Base-by-base conservation (phyloP, 2,797 vertebrate genomes). In the Pteropus rufus region DNA sequence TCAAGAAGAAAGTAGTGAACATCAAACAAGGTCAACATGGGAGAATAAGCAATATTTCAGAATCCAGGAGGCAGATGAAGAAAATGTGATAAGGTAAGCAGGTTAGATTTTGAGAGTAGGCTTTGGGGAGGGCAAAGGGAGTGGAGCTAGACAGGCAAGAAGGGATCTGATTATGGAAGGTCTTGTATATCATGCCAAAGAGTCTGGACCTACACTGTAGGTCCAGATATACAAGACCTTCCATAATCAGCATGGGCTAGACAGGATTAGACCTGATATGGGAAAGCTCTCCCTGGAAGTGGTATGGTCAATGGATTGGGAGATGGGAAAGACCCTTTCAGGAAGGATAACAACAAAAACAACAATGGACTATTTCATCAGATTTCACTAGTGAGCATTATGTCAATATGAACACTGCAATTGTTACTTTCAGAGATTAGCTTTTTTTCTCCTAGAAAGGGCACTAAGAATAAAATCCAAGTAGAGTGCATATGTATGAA, bases 1-100 rank as follows among this genome's bases (percentile, higher is more conserved):
- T 89, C 70, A 70, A 31, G 10, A 34, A 85, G 65, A 73, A 16
- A 79, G 58, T 16, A 18, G 16, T 65, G 69, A 91, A 96, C 73
- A 39, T 24, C 70, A 91, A 86, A 89, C 10, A 72, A 94, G 65
- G 39, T 58, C 80, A 84, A 19, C 52, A 18, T 5, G 52, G 41
- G 52, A 81, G 26, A 65, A 72, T 23, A 26, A 79, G 6, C 12
- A 54, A 24, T 44, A 75, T 18, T 56, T 69, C 65, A 52, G 36
- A 95, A 67, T 58, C 36, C 15, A 62, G 64, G 39, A 94, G 18
- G 62, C 85, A 80, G 34, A 39, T 46, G 26, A 73, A 67, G 26
- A 89, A 52, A 39, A 64, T n/a, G 14, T 14, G 8, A 26, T 44
- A 46, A 21, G 3, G 18, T 46, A 56, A 80, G 93, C 79, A 15